Base-by-base conservation (phyloP, 2,113 vertebrate genomes). In the Misgurnus mizolepis region DNA sequence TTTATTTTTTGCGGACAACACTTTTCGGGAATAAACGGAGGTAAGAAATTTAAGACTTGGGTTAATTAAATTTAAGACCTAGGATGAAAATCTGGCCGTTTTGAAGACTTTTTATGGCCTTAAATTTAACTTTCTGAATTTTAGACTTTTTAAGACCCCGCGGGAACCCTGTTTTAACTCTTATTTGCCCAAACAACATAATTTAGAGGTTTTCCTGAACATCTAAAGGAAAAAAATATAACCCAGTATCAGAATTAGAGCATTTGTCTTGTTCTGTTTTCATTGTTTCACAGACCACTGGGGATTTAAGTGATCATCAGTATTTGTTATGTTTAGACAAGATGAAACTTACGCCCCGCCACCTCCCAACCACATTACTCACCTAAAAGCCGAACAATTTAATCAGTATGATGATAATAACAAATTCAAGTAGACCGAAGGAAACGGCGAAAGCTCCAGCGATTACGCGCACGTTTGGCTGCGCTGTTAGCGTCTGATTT, bases 341-440 rank as follows among this genome's bases (percentile, higher is more conserved):
- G 64, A 82, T 70, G 78, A 85, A 81, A 81, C 27, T 14, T 39
- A 79, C 27, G 70, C 50, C 78, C 50, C 68, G 27, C 69, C 72
- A 78, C 81, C 74, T 66, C 79, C 39, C 41, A 75, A 82, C 70
- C 69, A 68, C 80, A 65, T 84, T 79, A 85, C 62, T 83, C 85
- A 87, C 73, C 72, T 17, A 55, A 45, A 68, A 80, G 71, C 82
- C 72, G 68, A 81, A 85, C 67, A 83, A 81, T 87, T 85, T 79
- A 61, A 88, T 88, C 88, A 84, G 82, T 84, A 86, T 81, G 81
- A 81, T 77, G 40, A 81, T 82, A 87, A 88, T 81, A 89, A 89
- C 83, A 61, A 86, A 88, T 90, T 83, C 55, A 83, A 85, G 86
- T 90, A 86, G 83, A 65, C 85, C 81, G 78, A 83, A 87, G 78